These are phyloP conservation scores for Hedychridium roseum DNA, from an alignment of 2,888 invertebrate genomes.

Conservation along the genomic window DNA sequence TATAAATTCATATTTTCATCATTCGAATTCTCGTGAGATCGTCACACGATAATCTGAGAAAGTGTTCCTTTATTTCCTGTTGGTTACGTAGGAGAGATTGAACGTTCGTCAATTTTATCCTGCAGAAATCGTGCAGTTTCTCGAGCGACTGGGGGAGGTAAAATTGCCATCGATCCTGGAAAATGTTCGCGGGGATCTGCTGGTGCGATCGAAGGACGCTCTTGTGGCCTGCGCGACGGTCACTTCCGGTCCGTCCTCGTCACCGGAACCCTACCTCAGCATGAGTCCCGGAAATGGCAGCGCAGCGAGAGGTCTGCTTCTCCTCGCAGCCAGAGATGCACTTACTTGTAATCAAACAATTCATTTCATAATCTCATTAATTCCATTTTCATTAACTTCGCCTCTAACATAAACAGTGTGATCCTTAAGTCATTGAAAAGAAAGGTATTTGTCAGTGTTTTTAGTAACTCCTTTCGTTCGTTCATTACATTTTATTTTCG, in stretches of 20 bases:
- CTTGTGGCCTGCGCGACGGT: slow-evolving; percentile 18
- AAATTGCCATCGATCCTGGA: slow-evolving; percentile 40
- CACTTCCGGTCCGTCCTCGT: slow-evolving; percentile 20
- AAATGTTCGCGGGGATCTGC: slow-evolving; percentile 36
- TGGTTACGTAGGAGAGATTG: neutral
- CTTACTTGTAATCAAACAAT: too few relatives aligned
- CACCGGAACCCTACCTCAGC: slow-evolving; percentile 55
- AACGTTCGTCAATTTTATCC: neutral
- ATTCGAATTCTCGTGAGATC: neutral
- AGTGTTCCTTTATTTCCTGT: neutral
- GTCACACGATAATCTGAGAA: neutral
- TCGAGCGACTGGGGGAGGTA: slow-evolving; percentile 42
- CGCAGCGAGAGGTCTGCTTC: slow-evolving; percentile 36
- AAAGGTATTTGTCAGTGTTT: too few relatives aligned
- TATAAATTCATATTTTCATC: slow-evolving; percentile 1
- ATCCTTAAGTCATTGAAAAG: too few relatives aligned
- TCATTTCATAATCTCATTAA: too few relatives aligned
- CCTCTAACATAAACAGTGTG: too few relatives aligned
- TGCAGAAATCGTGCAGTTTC: slow-evolving; percentile 47
- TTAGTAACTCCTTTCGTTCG: too few relatives aligned
- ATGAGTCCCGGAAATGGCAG: slow-evolving; percentile 56
- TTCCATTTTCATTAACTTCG: too few relatives aligned
- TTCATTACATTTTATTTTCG: too few relatives aligned
- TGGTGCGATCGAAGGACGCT: slow-evolving; percentile 41
- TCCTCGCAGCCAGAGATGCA: too few relatives aligned